Percentiles rank a stretch among this genome's conserved stretches.
Conservation (phyloP, 2,888 invertebrate genomes). For the Dioctria linearis region DNA sequence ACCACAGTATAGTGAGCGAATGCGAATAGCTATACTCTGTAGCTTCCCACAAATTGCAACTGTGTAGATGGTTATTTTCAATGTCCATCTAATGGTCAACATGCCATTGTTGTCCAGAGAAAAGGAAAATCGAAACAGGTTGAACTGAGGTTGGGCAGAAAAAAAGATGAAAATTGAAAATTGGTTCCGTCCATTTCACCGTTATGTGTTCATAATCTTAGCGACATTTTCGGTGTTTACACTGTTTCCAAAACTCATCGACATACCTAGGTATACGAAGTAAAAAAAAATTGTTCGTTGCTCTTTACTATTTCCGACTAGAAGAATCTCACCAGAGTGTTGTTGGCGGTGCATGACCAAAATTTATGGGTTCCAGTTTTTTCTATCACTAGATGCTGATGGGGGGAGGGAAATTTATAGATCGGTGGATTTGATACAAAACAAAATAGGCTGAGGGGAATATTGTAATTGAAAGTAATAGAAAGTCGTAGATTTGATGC, state of each 20-base stretch:
- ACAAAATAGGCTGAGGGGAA: background rate
- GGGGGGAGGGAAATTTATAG: background rate
- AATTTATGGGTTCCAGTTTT: constrained; percentile 29
- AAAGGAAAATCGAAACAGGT: constrained; percentile 10
- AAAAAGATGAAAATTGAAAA: constrained; percentile 6
- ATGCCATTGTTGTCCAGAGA: background rate
- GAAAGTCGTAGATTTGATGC: constrained; percentile 48
- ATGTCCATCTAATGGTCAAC: background rate
- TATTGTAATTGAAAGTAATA: constrained; percentile 56
- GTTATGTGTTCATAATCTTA: constrained; percentile 55
- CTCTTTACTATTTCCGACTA: background rate
- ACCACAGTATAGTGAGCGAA: background rate
- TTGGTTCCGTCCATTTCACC: background rate
- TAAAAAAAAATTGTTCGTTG: background rate
- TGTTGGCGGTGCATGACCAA: background rate
- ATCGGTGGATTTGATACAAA: background rate
- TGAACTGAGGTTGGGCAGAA: background rate
- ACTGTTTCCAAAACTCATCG: constrained; percentile 45
- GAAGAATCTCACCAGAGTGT: background rate
- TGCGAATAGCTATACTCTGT: background rate
- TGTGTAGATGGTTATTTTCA: background rate
- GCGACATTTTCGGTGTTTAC: constrained; percentile 58
- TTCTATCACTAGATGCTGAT: background rate
- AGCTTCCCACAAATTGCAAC: background rate
- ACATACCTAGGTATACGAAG: background rate